These are phyloP conservation scores for Cryptoblepharus egeriae DNA, from an alignment of 2,797 vertebrate genomes.

Conservation along the genomic window DNA sequence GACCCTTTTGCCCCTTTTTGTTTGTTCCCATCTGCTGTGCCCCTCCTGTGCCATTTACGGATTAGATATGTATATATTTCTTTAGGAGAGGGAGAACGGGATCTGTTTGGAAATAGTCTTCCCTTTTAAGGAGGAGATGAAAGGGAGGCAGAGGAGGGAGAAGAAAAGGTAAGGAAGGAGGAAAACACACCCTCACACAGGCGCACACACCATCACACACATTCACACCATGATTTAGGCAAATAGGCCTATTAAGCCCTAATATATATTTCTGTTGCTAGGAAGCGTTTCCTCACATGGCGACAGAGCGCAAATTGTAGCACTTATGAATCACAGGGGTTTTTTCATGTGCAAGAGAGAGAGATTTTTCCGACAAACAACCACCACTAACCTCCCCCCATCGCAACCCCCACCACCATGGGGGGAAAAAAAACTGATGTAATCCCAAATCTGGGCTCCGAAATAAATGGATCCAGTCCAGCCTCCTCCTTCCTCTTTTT, in stretches of 20 bases:
- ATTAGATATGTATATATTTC: not conserved
- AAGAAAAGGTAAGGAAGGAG: not conserved
- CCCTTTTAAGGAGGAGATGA: not conserved
- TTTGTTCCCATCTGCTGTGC: not conserved
- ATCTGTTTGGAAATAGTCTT: not conserved
- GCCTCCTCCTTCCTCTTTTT: not conserved
- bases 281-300: conserved; percentile 21
- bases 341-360: not conserved
- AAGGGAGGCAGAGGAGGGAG: not conserved
- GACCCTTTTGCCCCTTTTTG: not conserved
- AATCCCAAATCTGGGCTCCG: not conserved
- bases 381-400: not conserved
- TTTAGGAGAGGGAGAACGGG: not conserved
- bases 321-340: conserved; percentile 21
- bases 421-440: conserved; percentile 10
- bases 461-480: not conserved
- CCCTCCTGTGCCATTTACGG: no score
- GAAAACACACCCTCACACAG: not conserved
- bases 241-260: conserved; percentile 32
- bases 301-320: conserved; percentile 26
- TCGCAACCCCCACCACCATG: no score
- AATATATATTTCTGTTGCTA: conserved; percentile 50
- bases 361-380: conserved; percentile 21
- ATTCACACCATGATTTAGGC: conserved; percentile 21
- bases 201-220: not conserved